phyloP scores from a whole-genome alignment of 2,888 invertebrate species.

The Tetrapedia diversipes region DNA sequence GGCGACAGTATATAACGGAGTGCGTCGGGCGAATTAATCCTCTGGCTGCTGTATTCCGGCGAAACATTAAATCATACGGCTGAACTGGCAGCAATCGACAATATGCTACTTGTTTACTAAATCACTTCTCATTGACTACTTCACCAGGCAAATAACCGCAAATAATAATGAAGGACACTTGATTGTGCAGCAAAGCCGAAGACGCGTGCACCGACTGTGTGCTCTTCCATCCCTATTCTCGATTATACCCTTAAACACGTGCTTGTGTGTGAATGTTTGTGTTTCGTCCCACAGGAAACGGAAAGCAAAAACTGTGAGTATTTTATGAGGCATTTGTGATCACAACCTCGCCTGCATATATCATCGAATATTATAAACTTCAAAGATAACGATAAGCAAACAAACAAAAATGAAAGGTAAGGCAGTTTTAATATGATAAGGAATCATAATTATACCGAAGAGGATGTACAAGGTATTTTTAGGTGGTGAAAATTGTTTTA shows the following conservation, averaged over 20 bases:
- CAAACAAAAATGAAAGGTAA: conserved; percentile 37
- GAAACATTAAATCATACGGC: conserved; percentile 76
- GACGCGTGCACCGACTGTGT: conserved; percentile 71
- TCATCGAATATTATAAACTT: conserved; percentile 29
- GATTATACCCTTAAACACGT: not conserved
- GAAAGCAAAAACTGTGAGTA: conserved; percentile 22
- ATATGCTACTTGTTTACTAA: conserved; percentile 82
- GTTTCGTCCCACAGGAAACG: conserved; percentile 54
- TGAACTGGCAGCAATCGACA: conserved; percentile 75
- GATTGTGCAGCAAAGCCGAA: conserved; percentile 76
- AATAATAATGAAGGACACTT: conserved; percentile 75
- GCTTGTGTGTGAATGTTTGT: conserved; percentile 39
- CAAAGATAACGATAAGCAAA: conserved; percentile 54
- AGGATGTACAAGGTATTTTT: not conserved
- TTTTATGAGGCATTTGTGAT: conserved; percentile 28
- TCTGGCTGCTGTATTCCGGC: conserved; percentile 31
- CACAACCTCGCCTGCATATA: not conserved
- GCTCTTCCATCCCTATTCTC: conserved; percentile 13
- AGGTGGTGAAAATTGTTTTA: not conserved
- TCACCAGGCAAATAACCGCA: conserved; percentile 72
- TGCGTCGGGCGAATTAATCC: conserved; percentile 38
- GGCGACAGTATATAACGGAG: conserved; percentile 13
- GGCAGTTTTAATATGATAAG: conserved; percentile 1
- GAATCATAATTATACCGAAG: not conserved
- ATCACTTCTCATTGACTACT: conserved; percentile 75